Evolutionary conservation across 2,888 invertebrate species (phyloP), one percentile per base, ranked within the genome.

Genomic region (Cyclophora albipunctata): DNA sequence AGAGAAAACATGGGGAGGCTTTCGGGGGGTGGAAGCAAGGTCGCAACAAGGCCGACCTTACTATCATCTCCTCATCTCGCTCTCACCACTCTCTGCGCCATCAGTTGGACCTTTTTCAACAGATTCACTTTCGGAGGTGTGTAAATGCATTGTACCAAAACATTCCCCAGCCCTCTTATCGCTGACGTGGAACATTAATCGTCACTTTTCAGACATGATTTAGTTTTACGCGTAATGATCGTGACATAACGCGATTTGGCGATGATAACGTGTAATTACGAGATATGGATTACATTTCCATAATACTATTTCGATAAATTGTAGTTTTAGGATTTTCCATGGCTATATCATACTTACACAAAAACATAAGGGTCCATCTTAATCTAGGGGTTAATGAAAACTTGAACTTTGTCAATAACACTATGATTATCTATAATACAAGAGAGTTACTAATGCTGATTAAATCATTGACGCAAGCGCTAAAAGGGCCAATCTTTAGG

Each of bases 21-120:
- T 58, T 54, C 58, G 67, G 71, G 77, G 79, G 78, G 72, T 75
- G 77, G 74, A 67, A 60, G 69, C 82, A 84, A 86, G 84, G 85
- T 83, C 83, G 78, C 69, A 57, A 63, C 81, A 80, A 82, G 84
- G 81, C 81, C 80, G 79, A 65, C 66, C 73, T 76, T 81, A 84
- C 84, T 80, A 82, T 71, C 67, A 69, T 71, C 69, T 57, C 55
- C 59, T 60, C 63, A 62, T 86, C 84, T 72, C 82, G 63, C 60
- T 85, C 76, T 56, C 45, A 45, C 68, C 34, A 57, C 45, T 44
- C 45, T 46, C 41, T 47, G 33, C 44, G 45, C 46, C 20, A 54
- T 68, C 54, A 5, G 34, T 41, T 56, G 50, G 59, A 79, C 72
- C 67, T 59, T 43, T 69, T 78, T 66, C n/a, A 60, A 65, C 70